Base-by-base conservation (phyloP, 2,888 invertebrate species). In the Theristus sp. region DNA sequence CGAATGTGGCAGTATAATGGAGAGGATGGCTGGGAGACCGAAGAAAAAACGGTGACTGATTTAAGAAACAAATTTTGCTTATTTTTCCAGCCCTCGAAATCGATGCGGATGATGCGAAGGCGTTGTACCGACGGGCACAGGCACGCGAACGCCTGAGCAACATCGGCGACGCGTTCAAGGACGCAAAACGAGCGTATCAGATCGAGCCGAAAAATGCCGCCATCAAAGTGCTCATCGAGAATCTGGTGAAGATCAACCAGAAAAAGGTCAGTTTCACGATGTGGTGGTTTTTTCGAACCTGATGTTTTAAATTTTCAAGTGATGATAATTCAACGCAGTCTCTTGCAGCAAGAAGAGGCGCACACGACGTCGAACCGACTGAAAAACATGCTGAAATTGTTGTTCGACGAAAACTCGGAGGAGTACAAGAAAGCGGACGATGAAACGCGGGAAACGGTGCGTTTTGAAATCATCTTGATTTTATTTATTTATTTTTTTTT, bases 111-210 rank as follows among this genome's bases (percentile, higher is more conserved):
- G 96, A 98, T 76, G 87, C 91, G 0, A 98, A 98, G 75, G 86
- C 94, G 0, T 75, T 96, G 58, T 98, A 87, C 75, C 81, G 96
- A 38, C 81, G 94, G 60, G 85, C 89, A 46, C 88, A 89, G 76
- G 94, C 94, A 0, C 80, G 87, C 62, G 93, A 96, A 75, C 79
- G 80, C 2, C 73, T 90, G 61, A 84, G 84, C 67, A 82, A 85
- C 63, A 84, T 80, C 70, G 91, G 91, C 72, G 90, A 93, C 73
- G 90, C 96, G 0, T 98, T 93, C 73, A 81, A 84, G 68, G 94
- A 96, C 81, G 94, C 89, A 0, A 83, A 87, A 60, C 82, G 83
- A 57, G 81, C 93, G 59, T 83, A 89, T 65, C 84, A 84, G 68
- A 82, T 84, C 3, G 90, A 94, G 71, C 91, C 93, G 0, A 80